Percentiles rank a stretch among this genome's conserved stretches.
These are phyloP conservation scores for Brachyptera putata DNA, from an alignment of 2,888 invertebrate species.

Conservation along the genomic window DNA sequence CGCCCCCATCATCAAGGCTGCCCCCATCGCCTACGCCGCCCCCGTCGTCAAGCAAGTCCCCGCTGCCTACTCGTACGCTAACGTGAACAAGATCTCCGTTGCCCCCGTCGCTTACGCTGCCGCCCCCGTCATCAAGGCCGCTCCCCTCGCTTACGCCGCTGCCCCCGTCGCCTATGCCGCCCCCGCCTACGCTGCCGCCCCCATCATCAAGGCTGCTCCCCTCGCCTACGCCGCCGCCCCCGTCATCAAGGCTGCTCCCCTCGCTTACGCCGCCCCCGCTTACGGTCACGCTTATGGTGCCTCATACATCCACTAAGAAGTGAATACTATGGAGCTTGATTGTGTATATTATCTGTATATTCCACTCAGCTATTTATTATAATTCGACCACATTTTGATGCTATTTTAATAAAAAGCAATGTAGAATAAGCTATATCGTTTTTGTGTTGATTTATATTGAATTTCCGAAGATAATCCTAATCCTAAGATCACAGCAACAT, in stretches of 20 bases:
- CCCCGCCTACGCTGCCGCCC: slow-evolving; percentile 23
- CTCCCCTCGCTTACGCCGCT: slow-evolving; percentile 6
- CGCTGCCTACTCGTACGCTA: slow-evolving; percentile 18
- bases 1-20: slow-evolving; percentile 21
- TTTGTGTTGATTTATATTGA: no score
- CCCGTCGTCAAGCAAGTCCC: neutral
- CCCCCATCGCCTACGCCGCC: slow-evolving; percentile 31
- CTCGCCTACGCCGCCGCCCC: slow-evolving; percentile 40
- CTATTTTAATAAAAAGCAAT: neutral
- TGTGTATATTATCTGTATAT: neutral
- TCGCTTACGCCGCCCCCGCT: slow-evolving; percentile 30
- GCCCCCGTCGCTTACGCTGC: slow-evolving; percentile 33
- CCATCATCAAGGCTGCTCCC: slow-evolving; percentile 32
- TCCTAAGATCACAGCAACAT: no score
- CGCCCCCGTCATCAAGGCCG: neutral
- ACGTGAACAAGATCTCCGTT: slow-evolving; percentile 32
- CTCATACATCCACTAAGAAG: slow-evolving; percentile 12
- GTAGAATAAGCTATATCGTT: no score
- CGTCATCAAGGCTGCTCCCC: slow-evolving; percentile 34
- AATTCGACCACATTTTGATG: neutral
- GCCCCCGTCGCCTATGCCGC: slow-evolving; percentile 35
- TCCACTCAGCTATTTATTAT: slow-evolving; percentile 10
- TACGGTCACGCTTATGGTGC: slow-evolving; percentile 1
- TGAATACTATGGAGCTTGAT: neutral
- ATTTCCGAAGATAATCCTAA: no score